Conservation (phyloP, 2,113 vertebrate species). For the Mesocricetus auratus region DNA sequence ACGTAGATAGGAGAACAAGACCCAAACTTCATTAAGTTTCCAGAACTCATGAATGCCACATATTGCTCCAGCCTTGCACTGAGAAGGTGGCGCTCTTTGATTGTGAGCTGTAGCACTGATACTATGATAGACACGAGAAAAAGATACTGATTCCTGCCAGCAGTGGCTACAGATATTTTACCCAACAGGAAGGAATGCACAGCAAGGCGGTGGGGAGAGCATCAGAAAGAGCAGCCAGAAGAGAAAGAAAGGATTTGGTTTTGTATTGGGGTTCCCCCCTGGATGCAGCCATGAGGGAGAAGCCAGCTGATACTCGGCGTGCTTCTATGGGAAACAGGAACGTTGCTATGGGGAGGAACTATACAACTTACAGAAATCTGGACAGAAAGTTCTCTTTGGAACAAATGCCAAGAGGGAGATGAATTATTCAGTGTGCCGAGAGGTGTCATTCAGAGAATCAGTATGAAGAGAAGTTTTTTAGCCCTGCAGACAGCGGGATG, state of each 20-base stretch:
- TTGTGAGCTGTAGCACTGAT: background rate
- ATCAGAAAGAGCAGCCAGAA: background rate
- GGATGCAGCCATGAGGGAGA: background rate
- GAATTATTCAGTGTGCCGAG: slow-evolving; percentile 80
- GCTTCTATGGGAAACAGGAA: slow-evolving; percentile 58
- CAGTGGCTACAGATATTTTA: background rate
- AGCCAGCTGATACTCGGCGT: background rate
- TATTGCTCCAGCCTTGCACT: background rate
- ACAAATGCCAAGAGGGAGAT: slow-evolving; percentile 71
- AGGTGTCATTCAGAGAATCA: slow-evolving; percentile 66
- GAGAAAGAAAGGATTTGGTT: background rate
- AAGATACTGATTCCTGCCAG: background rate
- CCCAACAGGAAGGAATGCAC: background rate
- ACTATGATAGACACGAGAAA: background rate
- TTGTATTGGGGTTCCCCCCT: background rate
- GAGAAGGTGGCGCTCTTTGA: background rate
- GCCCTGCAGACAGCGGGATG: slow-evolving; percentile 27
- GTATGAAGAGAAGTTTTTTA: slow-evolving; percentile 51
- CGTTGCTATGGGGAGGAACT: slow-evolving; percentile 29
- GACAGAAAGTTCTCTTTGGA: slow-evolving; percentile 70
- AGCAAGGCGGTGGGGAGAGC: background rate
- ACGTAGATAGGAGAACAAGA: background rate
- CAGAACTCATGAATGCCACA: background rate
- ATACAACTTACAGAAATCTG: slow-evolving; percentile 65
- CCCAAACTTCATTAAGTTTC: background rate